These are phyloP conservation scores for Caenorhabditis panamensis DNA, from an alignment of 2,888 invertebrate genomes.

Conservation along the genomic window DNA sequence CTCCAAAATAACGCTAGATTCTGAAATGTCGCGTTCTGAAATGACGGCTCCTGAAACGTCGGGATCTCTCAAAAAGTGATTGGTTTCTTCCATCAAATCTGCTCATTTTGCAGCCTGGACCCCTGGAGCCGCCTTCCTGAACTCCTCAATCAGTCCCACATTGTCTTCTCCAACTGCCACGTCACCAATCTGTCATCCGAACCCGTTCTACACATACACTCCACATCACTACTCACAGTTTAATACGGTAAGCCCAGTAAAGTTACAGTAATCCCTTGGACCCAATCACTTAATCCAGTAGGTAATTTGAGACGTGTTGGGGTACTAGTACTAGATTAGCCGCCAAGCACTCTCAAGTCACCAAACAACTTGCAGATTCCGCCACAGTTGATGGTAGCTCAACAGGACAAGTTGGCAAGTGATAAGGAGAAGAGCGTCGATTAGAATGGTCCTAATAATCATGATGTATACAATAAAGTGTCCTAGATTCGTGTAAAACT, in stretches of 20 bases:
- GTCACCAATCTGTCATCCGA: conserved; percentile 35
- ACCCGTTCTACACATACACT: conserved; percentile 25
- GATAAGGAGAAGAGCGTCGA: background rate
- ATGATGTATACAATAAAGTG: too few species aligned
- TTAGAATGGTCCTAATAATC: background rate
- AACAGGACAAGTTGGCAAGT: background rate
- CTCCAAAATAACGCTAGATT: too few species aligned
- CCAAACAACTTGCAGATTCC: background rate
- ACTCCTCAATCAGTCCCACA: conserved; percentile 22
- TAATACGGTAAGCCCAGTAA: conserved; percentile 29
- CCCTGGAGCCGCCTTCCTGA: conserved; percentile 51
- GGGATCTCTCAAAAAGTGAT: too few species aligned
- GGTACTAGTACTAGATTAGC: conserved; percentile 15
- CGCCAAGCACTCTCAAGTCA: background rate
- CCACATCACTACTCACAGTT: conserved; percentile 37
- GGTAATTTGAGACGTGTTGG: conserved; percentile 3
- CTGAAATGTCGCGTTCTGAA: too few species aligned
- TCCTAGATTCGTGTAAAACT: too few species aligned
- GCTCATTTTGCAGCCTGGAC: conserved; percentile 51
- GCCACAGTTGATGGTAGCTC: background rate
- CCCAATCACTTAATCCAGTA: background rate
- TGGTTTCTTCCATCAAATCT: too few species aligned
- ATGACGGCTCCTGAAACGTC: too few species aligned
- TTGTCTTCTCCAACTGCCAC: background rate
- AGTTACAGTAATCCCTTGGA: background rate